Evolutionary conservation across 1,140 invertebrate genomes (phyloP).

Genomic region (Mactra quadrangularis): DNA sequence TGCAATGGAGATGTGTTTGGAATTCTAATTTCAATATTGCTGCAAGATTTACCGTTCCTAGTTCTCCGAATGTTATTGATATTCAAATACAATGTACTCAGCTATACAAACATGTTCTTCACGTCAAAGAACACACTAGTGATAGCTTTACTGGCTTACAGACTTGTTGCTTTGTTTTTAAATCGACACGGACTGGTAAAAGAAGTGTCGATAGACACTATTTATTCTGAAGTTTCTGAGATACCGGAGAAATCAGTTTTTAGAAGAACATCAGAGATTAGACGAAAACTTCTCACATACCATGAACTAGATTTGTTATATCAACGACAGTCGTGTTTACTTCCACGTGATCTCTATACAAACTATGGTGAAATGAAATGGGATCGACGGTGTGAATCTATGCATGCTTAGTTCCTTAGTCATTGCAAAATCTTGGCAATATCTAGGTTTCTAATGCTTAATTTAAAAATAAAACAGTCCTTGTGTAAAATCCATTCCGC

Average conservation of each 20-base stretch:
- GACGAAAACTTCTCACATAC: constrained; percentile 43
- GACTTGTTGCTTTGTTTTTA: constrained; percentile 70
- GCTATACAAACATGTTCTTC: constrained; percentile 96
- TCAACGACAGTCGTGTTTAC: constrained; percentile 28
- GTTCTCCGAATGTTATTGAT: constrained; percentile 88
- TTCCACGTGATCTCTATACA: not conserved
- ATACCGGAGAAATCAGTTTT: constrained; percentile 11
- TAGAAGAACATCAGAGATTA: constrained; percentile 45
- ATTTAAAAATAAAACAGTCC: no score
- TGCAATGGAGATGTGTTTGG: constrained; percentile 76
- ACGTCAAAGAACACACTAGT: constrained; percentile 95
- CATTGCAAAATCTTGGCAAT: no score
- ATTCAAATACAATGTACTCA: constrained; percentile 92
- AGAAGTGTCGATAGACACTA: constrained; percentile 36
- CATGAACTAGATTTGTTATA: constrained; percentile 26
- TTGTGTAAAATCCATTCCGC: no score
- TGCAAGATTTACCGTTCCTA: constrained; percentile 80
- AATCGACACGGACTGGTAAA: constrained; percentile 45
- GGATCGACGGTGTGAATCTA: no score
- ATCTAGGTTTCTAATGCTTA: no score
- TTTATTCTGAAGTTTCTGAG: constrained; percentile 4
- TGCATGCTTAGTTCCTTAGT: no score
- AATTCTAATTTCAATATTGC: constrained; percentile 74
- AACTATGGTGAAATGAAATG: no score
- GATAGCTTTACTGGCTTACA: constrained; percentile 87